phyloP scores from a whole-genome alignment of 2,797 vertebrate genomes.

The Gallinago stenura region DNA sequence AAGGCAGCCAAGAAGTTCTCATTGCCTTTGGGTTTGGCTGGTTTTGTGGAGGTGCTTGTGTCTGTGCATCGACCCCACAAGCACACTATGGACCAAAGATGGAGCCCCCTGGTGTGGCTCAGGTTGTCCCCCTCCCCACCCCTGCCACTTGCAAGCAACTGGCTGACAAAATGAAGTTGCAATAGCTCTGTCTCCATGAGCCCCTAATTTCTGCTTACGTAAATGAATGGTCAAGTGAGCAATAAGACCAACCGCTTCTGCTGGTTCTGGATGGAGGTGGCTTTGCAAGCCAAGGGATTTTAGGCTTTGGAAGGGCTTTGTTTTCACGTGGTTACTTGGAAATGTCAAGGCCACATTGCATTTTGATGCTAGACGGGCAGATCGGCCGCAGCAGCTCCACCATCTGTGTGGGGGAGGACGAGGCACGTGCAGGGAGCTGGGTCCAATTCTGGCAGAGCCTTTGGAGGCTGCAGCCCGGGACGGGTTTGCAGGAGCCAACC shows the following conservation, averaged over 20 bases:
- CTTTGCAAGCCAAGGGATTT: rapidly evolving
- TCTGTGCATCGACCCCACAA: background rate
- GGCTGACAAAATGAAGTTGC: background rate
- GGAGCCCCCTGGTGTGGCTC: background rate
- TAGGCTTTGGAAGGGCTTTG: background rate
- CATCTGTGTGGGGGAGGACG: background rate
- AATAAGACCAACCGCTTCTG: background rate
- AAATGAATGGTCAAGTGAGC: background rate
- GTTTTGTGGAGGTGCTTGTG: background rate
- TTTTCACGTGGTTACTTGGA: background rate
- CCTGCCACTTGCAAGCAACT: background rate
- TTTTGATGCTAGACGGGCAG: background rate
- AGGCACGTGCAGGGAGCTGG: background rate
- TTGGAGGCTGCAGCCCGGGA: background rate
- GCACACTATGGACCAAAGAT: background rate
- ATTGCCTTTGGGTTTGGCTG: background rate
- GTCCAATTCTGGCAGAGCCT: background rate
- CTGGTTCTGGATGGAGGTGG: background rate
- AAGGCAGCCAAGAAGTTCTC: background rate
- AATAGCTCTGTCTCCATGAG: rapidly evolving
- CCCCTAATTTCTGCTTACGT: background rate
- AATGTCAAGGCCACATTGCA: background rate
- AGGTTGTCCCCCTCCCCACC: background rate
- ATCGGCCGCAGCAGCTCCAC: background rate
- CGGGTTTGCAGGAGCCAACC: background rate